A percentile compares a stretch with the other conserved stretches of the same genome.
Conservation (phyloP, 2,797 vertebrate genomes). For the Prionace glauca region DNA sequence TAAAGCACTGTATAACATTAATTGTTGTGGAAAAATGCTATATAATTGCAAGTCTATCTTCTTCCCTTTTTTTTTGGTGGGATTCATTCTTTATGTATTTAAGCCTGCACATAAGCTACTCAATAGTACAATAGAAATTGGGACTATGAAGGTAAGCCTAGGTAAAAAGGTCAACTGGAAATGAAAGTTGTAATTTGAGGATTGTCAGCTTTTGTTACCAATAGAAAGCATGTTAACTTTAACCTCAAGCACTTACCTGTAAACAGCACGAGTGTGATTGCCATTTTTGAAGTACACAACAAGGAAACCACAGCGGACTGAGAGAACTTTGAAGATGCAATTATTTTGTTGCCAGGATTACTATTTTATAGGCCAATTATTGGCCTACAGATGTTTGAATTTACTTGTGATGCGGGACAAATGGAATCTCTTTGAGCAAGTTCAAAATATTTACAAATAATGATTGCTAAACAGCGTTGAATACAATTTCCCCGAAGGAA, state of each 20-base stretch:
- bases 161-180: not conserved
- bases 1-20: not conserved
- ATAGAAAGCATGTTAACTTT: not conserved
- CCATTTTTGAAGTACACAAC: not conserved
- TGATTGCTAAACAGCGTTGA: not conserved
- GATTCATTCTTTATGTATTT: not conserved
- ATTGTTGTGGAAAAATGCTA: too few relatives aligned
- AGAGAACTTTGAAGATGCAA: not conserved
- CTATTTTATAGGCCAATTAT: not conserved
- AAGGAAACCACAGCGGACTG: not conserved
- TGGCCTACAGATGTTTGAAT: not conserved
- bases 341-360: not conserved
- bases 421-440: not conserved
- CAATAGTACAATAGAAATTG: not conserved
- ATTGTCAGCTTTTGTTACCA: not conserved
- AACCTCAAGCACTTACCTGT: not conserved
- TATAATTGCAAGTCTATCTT: not conserved
- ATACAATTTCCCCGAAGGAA: not conserved
- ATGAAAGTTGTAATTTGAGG: not conserved
- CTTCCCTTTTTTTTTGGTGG: not conserved
- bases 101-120: not conserved
- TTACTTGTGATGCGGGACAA: not conserved
- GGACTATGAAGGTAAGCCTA: not conserved
- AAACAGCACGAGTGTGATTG: not conserved
- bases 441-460: not conserved